These are phyloP conservation scores for Drosophila punjabiensis DNA, from an alignment of 1,140 invertebrate genomes.

Conservation along the genomic window DNA sequence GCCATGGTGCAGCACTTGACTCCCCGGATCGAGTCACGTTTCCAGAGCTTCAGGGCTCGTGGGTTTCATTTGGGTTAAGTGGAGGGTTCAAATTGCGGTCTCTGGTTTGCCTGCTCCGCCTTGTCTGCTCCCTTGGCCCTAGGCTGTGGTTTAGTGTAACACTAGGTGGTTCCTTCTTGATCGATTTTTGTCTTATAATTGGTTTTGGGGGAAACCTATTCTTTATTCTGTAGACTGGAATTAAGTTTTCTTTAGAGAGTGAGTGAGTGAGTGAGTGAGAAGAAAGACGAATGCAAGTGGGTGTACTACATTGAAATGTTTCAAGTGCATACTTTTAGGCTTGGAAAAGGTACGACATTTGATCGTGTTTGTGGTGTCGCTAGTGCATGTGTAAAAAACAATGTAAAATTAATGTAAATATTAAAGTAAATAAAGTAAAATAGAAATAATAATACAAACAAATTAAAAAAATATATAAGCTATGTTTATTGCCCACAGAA, in stretches of 20 bases:
- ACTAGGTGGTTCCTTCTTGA: conserved; percentile 5
- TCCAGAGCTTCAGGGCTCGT: conserved; percentile 32
- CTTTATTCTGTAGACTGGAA: neutral
- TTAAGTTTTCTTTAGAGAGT: neutral
- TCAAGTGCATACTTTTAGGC: neutral
- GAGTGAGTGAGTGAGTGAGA: too few species aligned
- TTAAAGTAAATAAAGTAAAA: too few species aligned
- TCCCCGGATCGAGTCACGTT: conserved; percentile 57
- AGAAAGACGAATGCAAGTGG: neutral
- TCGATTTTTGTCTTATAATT: neutral
- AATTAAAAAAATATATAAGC: too few species aligned
- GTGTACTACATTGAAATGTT: neutral
- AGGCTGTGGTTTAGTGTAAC: conserved; percentile 45
- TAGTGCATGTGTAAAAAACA: neutral
- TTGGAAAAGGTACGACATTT: neutral
- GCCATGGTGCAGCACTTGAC: conserved; percentile 51
- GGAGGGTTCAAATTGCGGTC: conserved; percentile 39
- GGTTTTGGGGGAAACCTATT: neutral
- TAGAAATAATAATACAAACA: too few species aligned
- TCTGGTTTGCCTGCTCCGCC: neutral
- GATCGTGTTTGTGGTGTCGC: neutral
- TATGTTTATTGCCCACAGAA: too few species aligned
- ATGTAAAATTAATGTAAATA: neutral
- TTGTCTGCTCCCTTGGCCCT: conserved; percentile 14
- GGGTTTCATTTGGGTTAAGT: conserved; percentile 49